Conservation (phyloP, 2,888 invertebrate species). For the Sipunculus nudus region DNA sequence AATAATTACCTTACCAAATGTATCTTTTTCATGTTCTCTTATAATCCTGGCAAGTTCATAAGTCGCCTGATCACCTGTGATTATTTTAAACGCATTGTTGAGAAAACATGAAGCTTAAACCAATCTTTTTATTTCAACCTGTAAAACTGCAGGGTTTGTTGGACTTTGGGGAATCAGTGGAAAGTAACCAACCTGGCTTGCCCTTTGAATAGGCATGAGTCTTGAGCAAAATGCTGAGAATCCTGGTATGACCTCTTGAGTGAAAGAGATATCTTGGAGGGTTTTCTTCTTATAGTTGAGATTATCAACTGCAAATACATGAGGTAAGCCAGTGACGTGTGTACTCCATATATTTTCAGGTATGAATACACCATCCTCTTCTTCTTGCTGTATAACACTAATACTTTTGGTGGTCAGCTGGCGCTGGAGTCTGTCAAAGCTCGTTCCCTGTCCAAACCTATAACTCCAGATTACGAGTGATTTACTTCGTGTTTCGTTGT, state of each 20-base stretch:
- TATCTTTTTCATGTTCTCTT: neutral
- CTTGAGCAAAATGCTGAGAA: slow-evolving; percentile 19
- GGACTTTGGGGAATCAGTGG: slow-evolving; percentile 14
- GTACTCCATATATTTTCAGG: too few relatives aligned
- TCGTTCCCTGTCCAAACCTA: too few relatives aligned
- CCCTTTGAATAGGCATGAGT: neutral
- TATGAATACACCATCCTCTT: too few relatives aligned
- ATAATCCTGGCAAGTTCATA: slow-evolving; percentile 8
- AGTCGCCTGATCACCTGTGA: slow-evolving; percentile 10
- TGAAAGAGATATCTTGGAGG: too few relatives aligned
- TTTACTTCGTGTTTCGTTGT: too few relatives aligned
- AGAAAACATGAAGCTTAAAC: slow-evolving; percentile 12
- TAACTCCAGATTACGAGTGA: too few relatives aligned
- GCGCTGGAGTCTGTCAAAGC: too few relatives aligned
- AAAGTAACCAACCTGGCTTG: slow-evolving; percentile 12
- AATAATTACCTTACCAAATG: neutral
- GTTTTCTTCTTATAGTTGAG: slow-evolving; percentile 16
- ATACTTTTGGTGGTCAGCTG: too few relatives aligned
- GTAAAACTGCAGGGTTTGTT: slow-evolving; percentile 10
- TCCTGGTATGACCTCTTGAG: slow-evolving; percentile 7
- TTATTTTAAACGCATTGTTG: slow-evolving; percentile 3
- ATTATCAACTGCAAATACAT: slow-evolving; percentile 19
- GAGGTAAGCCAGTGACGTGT: too few relatives aligned
- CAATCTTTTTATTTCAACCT: slow-evolving; percentile 13
- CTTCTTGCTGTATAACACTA: too few relatives aligned